phyloP scores from a whole-genome alignment of 1,140 invertebrate genomes.

The Plectrocnemia conspersa region DNA sequence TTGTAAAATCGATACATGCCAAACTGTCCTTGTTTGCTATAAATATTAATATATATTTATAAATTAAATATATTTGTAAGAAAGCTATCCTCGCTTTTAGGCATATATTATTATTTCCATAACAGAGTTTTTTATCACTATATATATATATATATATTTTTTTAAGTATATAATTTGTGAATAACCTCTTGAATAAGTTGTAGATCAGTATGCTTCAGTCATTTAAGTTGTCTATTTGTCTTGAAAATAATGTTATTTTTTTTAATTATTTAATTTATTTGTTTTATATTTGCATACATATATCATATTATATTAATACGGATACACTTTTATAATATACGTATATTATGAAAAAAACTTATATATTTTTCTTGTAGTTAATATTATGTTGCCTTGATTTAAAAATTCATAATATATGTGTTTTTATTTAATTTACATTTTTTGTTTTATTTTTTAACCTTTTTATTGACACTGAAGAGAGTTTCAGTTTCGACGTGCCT shows the following conservation, averaged over 20 bases:
- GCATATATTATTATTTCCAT: constrained; percentile 25
- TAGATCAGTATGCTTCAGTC: constrained; percentile 2
- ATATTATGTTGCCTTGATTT: constrained; percentile 35
- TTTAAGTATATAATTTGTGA: constrained; percentile 15
- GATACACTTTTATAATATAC: too few species aligned
- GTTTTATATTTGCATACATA: too few species aligned
- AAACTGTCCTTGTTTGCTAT: constrained; percentile 8
- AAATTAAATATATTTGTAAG: constrained; percentile 8
- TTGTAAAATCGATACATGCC: background rate
- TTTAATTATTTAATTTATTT: constrained; percentile 36
- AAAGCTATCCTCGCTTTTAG: constrained; percentile 26
- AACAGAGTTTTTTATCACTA: constrained; percentile 11
- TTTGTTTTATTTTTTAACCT: constrained; percentile 29
- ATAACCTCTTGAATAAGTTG: constrained; percentile 12
- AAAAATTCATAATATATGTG: constrained; percentile 35
- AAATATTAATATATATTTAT: constrained; percentile 3
- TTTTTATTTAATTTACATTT: constrained; percentile 34
- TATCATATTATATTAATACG: too few species aligned
- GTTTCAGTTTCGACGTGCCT: constrained; percentile 1
- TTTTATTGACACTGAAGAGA: background rate
- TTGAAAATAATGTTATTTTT: too few species aligned
- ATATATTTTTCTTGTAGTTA: constrained; percentile 35
- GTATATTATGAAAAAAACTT: too few species aligned
- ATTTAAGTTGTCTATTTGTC: constrained; percentile 11
- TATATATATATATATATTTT: too few species aligned